Conservation (phyloP, 2,888 invertebrate species). For the Athalia cordata region DNA sequence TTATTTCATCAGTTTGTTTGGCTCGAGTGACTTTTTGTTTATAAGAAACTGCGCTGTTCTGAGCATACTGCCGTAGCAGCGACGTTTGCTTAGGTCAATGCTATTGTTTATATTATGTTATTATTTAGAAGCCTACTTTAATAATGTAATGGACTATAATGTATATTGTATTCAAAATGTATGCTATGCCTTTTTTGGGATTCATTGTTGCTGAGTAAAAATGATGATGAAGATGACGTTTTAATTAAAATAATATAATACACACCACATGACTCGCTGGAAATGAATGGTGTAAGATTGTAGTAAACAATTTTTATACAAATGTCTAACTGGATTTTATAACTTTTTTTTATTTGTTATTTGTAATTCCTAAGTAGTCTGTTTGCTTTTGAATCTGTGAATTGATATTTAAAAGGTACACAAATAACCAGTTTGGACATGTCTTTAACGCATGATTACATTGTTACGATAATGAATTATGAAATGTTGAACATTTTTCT, state of each 20-base stretch:
- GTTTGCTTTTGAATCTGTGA: constrained; percentile 10
- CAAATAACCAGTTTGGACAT: not conserved
- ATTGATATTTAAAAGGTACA: not conserved
- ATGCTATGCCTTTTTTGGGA: constrained; percentile 38
- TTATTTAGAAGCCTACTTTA: constrained; percentile 36
- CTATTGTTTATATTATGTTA: constrained; percentile 36
- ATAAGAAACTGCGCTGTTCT: constrained; percentile 14
- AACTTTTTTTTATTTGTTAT: not conserved
- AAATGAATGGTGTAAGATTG: not conserved
- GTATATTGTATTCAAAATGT: constrained; percentile 36
- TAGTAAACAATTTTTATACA: not conserved
- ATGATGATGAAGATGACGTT: not conserved
- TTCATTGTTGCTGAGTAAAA: constrained; percentile 7
- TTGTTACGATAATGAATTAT: constrained; percentile 22
- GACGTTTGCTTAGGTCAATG: constrained; percentile 27
- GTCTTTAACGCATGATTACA: constrained; percentile 10
- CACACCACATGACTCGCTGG: not conserved
- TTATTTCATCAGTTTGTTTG: constrained; percentile 28
- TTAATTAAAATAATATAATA: too few relatives aligned
- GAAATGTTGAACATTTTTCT: not conserved
- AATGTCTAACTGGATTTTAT: not conserved
- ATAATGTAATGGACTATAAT: constrained; percentile 38
- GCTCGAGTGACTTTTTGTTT: constrained; percentile 24
- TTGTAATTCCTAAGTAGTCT: not conserved
- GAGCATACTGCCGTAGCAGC: not conserved